A percentile compares a stretch with the other conserved stretches of the same genome.
Evolutionary conservation across 2,888 invertebrate genomes (phyloP).

Genomic region (Oeneis ivallda): DNA sequence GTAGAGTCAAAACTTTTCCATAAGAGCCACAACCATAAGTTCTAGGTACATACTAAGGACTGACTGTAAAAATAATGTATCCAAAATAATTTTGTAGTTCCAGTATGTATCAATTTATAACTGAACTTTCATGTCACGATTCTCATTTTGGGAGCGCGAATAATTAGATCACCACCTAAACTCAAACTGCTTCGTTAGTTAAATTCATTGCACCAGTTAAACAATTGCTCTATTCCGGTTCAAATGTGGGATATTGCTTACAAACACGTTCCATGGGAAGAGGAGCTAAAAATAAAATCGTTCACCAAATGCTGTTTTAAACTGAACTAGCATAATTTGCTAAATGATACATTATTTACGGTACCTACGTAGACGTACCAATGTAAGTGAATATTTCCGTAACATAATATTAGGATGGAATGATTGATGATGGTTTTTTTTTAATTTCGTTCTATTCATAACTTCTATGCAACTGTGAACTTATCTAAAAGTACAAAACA

Average conservation of each 20-base stretch:
- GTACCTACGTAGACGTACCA: background rate
- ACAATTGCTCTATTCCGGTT: slow-evolving; percentile 29
- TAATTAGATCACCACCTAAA: slow-evolving; percentile 18
- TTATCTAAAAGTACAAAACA: slow-evolving; percentile 1
- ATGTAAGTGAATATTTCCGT: too few relatives aligned
- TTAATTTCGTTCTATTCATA: too few relatives aligned
- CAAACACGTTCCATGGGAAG: slow-evolving; percentile 20
- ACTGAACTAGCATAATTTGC: slow-evolving; percentile 9
- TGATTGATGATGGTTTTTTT: too few relatives aligned
- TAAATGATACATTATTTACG: background rate
- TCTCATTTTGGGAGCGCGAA: slow-evolving; percentile 7
- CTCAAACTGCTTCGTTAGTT: slow-evolving; percentile 13
- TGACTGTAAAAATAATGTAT: background rate
- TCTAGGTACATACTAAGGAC: background rate
- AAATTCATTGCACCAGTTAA: slow-evolving; percentile 25
- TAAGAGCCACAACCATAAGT: too few relatives aligned
- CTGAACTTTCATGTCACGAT: slow-evolving; percentile 1
- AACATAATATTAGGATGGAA: too few relatives aligned
- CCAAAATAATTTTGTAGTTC: background rate
- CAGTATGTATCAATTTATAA: background rate
- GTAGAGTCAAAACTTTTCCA: too few relatives aligned
- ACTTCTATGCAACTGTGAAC: background rate
- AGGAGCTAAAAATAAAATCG: slow-evolving; percentile 21
- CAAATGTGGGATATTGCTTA: slow-evolving; percentile 15
- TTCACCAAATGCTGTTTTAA: background rate